Base-by-base conservation (phyloP, 2,113 vertebrate species). In the Xenopus laevis region DNA sequence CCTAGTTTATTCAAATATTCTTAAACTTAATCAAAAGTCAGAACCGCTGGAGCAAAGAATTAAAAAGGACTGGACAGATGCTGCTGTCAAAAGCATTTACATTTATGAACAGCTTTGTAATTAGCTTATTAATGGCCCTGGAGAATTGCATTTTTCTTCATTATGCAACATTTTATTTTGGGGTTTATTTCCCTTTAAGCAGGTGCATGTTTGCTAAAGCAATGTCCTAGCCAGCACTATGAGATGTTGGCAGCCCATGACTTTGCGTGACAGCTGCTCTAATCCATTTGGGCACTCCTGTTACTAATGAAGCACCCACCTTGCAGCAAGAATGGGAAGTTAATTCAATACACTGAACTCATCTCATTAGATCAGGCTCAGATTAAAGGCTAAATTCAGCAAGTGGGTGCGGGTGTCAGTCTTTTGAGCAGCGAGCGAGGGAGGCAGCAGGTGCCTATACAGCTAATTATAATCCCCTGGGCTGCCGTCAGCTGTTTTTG, bases 401-500 rank as follows among this genome's bases (percentile, higher is more conserved):
- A 44, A 40, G n/a, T 18, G 15, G 74, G 60, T 70, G 66, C 30
- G 7, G 60, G 59, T 53, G 17, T 1, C 12, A 46, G 66, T 15
- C 66, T 18, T 45, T 70, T 61, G 16, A n/a, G 17, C 63, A 40
- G 59, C 47, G 9, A 21, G 47, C n/a, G 18, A 60, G 18, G 18
- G 44, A n/a, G 55, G 74, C 33, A 76, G 74, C 74, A 76, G 74
- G 66, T 76, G 74, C 45, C 27, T 7, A 12, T 18, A 50, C 40
- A 64, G 59, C 74, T 76, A 76, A 76, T 76, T 64, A 70, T 76
- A 69, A 40, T 76, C 66, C 73, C 63, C 20, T 9, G 17, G 58
- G 58, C 17, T 44, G 3, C 2, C 21, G n/a, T 76, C 66, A 76
- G 74, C 74, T 76, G 74, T 45, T 70, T 63, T 47, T 76, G 47